Evolutionary conservation across 2,888 invertebrate genomes (phyloP).

Genomic region (Drosophila ustulata): DNA sequence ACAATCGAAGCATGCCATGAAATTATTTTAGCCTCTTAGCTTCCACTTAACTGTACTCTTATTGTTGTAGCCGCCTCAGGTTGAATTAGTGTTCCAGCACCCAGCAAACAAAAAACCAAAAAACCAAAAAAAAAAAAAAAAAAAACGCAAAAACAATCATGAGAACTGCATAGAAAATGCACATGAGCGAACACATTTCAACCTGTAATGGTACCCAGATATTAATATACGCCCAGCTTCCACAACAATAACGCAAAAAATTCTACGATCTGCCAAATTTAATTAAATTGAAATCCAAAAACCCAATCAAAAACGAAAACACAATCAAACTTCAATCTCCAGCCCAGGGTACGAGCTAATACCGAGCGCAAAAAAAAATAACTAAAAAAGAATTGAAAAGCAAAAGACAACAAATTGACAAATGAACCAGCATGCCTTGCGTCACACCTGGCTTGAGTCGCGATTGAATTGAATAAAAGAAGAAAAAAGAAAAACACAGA

Average conservation of each 20-base stretch:
- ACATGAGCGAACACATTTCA: slow-evolving; percentile 72
- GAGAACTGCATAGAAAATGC: slow-evolving; percentile 54
- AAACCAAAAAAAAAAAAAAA: slow-evolving; percentile 8
- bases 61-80: slow-evolving; percentile 72
- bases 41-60: slow-evolving; percentile 47
- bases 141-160: slow-evolving; percentile 24
- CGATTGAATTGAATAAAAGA: slow-evolving; percentile 76
- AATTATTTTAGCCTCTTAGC: slow-evolving; percentile 61
- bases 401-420: slow-evolving; percentile 5
- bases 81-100: slow-evolving; percentile 71
- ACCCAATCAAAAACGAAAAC: slow-evolving; percentile 38
- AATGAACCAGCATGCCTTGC: slow-evolving; percentile 73
- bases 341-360: slow-evolving; percentile 71
- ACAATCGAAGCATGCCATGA: slow-evolving; percentile 74
- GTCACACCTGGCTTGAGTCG: slow-evolving; percentile 81
- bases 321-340: slow-evolving; percentile 45
- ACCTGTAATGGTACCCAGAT: slow-evolving; percentile 84
- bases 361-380: slow-evolving; percentile 59
- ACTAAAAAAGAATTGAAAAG: background rate
- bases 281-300: slow-evolving; percentile 31
- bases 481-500: slow-evolving; percentile 33
- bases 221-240: slow-evolving; percentile 84
- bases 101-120: slow-evolving; percentile 25
- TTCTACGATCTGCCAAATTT: slow-evolving; percentile 45
- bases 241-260: slow-evolving; percentile 58